A percentile compares a stretch with the other conserved stretches of the same genome.
Conservation (phyloP, 2,113 vertebrate species). For the Oreochromis tanganicae region DNA sequence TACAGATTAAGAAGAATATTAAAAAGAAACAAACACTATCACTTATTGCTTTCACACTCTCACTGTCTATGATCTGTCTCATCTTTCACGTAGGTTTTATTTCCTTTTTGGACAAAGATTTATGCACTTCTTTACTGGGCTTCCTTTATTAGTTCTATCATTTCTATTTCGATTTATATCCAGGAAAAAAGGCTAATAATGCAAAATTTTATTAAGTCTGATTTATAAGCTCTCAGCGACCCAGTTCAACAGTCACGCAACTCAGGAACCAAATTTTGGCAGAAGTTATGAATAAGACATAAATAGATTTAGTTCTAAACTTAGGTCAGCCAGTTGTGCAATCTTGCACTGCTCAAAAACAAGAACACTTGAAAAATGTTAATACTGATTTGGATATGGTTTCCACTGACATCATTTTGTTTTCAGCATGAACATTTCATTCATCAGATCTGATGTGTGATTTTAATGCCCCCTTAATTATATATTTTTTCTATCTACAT, state of each 20-base stretch:
- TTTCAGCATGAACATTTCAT: neutral
- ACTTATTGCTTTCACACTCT: neutral
- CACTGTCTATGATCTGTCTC: neutral
- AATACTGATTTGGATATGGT: neutral
- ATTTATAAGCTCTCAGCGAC: neutral
- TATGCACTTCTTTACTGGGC: neutral
- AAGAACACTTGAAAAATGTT: neutral
- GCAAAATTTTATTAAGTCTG: neutral
- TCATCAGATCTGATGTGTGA: neutral
- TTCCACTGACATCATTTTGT: neutral
- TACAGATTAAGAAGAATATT: neutral
- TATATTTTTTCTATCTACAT: neutral
- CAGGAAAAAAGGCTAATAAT: neutral
- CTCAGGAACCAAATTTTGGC: rapidly evolving
- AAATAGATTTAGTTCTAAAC: neutral
- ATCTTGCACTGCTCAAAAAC: neutral
- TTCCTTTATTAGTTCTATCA: neutral
- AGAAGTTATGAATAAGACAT: neutral
- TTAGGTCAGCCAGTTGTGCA: neutral
- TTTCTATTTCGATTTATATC: neutral
- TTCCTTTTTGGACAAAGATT: neutral
- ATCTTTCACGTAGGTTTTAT: neutral
- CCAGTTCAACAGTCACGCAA: rapidly evolving
- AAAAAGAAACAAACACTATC: neutral
- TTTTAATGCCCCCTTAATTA: neutral